Percentiles rank a stretch among this genome's conserved stretches.
Evolutionary conservation across 2,888 invertebrate species (phyloP).

Genomic region (Synergus japonicus): DNA sequence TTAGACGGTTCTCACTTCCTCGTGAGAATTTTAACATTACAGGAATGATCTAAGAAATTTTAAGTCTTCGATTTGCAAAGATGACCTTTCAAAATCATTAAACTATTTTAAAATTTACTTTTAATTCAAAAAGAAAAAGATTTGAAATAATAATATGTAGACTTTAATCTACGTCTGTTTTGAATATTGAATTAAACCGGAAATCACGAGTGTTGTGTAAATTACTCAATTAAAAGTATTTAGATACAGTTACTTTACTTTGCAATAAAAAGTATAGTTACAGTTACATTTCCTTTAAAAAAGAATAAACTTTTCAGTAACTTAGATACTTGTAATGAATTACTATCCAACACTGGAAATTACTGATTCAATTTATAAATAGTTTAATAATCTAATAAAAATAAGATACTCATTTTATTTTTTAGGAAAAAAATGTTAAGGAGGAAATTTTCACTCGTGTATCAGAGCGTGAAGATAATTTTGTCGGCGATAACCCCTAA

Average conservation of each 20-base stretch:
- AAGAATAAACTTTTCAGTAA: too few relatives aligned
- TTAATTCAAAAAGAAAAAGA: neutral
- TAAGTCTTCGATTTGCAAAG: neutral
- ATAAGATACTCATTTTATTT: neutral
- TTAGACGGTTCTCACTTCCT: neutral
- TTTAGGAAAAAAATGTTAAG: neutral
- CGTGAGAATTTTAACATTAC: neutral
- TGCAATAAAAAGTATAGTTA: too few relatives aligned
- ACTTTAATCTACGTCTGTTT: neutral
- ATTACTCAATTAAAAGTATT: too few relatives aligned
- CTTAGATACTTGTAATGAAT: too few relatives aligned
- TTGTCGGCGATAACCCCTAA: conserved; percentile 45
- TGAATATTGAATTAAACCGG: neutral
- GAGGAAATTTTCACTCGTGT: neutral
- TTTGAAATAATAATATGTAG: too few relatives aligned
- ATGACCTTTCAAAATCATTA: neutral
- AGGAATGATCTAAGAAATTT: neutral
- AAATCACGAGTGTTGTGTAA: neutral
- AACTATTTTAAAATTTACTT: too few relatives aligned
- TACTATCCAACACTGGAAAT: too few relatives aligned
- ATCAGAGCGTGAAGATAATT: conserved; percentile 52
- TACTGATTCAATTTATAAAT: neutral
- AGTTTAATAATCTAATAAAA: neutral
- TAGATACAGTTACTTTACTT: too few relatives aligned
- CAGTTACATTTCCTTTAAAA: too few relatives aligned